Evolutionary conservation across 2,797 vertebrate genomes (phyloP).

Genomic region (Melanotaenia parkinsoni): DNA sequence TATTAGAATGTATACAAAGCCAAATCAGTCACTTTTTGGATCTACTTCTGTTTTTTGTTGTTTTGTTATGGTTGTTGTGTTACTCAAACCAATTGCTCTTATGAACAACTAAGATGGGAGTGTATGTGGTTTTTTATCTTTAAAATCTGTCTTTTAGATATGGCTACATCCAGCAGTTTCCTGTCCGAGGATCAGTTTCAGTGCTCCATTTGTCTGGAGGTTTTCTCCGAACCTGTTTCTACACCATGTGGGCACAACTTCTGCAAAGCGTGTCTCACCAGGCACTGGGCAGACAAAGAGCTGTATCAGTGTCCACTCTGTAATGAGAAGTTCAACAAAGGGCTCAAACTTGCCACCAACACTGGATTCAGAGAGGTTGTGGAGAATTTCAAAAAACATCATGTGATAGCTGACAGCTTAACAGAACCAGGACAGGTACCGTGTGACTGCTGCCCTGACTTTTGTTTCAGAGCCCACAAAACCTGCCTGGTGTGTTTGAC

Average conservation of each 20-base stretch:
- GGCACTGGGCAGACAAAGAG: constrained; percentile 47
- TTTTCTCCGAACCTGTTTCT: constrained; percentile 64
- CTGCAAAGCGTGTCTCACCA: constrained; percentile 57
- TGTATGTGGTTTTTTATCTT: not conserved
- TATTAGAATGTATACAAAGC: not conserved
- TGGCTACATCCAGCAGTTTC: constrained; percentile 38
- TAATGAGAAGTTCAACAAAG: constrained; percentile 43
- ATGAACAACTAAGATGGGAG: not conserved
- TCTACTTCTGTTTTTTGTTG: not conserved
- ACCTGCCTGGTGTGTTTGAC: constrained; percentile 66
- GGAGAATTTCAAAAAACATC: constrained; percentile 52
- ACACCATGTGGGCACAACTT: constrained; percentile 73
- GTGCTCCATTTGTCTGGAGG: constrained; percentile 65
- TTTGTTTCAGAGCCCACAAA: constrained; percentile 49
- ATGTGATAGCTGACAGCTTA: not conserved
- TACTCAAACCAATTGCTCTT: not conserved
- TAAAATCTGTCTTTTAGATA: constrained; percentile 26
- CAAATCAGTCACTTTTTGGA: not conserved
- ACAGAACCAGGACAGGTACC: constrained; percentile 45
- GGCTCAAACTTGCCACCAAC: constrained; percentile 56
- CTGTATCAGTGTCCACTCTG: constrained; percentile 59
- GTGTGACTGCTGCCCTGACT: constrained; percentile 55
- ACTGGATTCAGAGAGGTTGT: constrained; percentile 57
- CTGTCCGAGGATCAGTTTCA: constrained; percentile 58
- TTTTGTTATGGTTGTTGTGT: not conserved